phyloP scores from a whole-genome alignment of 2,888 invertebrate species.

The Trisateles emortualis region DNA sequence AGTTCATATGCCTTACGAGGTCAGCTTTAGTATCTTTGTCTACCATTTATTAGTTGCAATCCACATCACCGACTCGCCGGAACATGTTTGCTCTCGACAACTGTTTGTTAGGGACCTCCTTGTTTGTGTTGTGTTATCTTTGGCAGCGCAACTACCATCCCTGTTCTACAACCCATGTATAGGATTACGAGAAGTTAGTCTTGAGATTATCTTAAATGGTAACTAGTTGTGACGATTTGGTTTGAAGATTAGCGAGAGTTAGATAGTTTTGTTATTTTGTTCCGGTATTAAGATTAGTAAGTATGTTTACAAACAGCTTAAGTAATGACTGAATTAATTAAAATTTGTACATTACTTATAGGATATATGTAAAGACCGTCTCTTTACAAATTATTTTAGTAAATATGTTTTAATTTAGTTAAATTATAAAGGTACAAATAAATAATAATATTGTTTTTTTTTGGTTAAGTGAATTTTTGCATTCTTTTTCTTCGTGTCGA shows the following conservation, averaged over 20 bases:
- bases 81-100: slow-evolving; percentile 40
- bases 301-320: background rate
- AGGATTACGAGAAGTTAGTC: slow-evolving; percentile 35
- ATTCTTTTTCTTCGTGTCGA: too few relatives aligned
- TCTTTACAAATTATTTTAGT: too few relatives aligned
- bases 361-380: too few relatives aligned
- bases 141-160: slow-evolving; percentile 24
- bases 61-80: slow-evolving; percentile 28
- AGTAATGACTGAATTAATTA: too few relatives aligned
- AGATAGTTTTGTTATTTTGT: background rate
- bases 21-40: background rate
- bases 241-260: background rate
- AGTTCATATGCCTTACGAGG: background rate
- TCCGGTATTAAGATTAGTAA: background rate
- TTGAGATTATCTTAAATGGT: slow-evolving; percentile 29
- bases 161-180: slow-evolving; percentile 23
- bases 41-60: slow-evolving; percentile 24
- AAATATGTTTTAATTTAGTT: too few relatives aligned
- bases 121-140: slow-evolving; percentile 48
- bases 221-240: slow-evolving; percentile 6
- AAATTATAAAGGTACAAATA: too few relatives aligned
- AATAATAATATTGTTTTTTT: too few relatives aligned
- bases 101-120: slow-evolving; percentile 36
- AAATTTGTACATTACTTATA: too few relatives aligned
- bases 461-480: too few relatives aligned